Evolutionary conservation across 2,888 invertebrate genomes (phyloP), one percentile per base, ranked within the genome.

Genomic region (Drosophila recens): DNA sequence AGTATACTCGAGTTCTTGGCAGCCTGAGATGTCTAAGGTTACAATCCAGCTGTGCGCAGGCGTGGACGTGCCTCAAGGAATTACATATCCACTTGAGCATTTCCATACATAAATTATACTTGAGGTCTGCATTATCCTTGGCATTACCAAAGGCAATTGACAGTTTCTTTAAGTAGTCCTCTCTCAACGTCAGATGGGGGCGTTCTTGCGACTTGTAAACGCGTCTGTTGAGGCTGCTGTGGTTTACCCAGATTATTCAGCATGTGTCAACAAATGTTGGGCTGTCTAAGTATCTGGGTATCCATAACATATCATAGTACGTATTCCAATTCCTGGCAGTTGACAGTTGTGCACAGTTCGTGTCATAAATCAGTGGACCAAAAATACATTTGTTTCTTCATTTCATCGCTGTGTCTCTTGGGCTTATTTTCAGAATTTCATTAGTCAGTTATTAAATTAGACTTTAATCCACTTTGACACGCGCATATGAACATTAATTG

Each of bases 261-360:
- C 85, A 87, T 88, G 74, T 90, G 86, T 76, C 87, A 82, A 83
- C 90, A 88, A 80, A 80, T 82, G 80, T 67, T 75, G 58, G 23
- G 23, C 36, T 49, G 15, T 34, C 46, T 57, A 63, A 51, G 38
- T 63, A 57, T 57, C 43, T 10, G 9, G 62, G 62, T 71, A 72
- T 76, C 66, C 49, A 59, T 68, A 70, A 40, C 69, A 72, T 64
- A 77, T 73, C 51, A 63, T 69, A 20, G 48, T 49, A 45, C 13
- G 15, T 15, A 46, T 54, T 5, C 13, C 15, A 56, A 15, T 38
- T n/a, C 13, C 13, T 15, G 63, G 40, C 74, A 72, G 67, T 78
- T 67, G 74, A 75, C 84, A 86, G 75, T 82, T 74, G 74, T 65
- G 52, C 34, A 23, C 77, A 69, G 74, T 68, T 45, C 48, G 66